Conservation (phyloP, 2,888 invertebrate species). For the Cartodere bifasciata region DNA sequence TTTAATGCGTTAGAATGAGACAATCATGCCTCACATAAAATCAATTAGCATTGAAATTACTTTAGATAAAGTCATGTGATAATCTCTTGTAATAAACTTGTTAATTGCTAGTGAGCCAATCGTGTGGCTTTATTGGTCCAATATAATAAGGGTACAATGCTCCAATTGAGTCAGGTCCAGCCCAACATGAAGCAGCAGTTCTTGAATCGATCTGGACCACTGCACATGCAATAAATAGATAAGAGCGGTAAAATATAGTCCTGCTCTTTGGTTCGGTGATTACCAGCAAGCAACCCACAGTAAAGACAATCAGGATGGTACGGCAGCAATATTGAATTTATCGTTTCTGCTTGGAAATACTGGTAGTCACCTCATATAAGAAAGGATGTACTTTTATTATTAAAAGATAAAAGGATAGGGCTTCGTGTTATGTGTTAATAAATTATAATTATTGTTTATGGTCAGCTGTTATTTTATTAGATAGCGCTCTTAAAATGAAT, state of each 20-base stretch:
- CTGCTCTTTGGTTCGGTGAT: conserved; percentile 23
- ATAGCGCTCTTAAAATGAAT: too few relatives aligned
- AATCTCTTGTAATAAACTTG: conserved; percentile 34
- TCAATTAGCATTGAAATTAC: conserved; percentile 33
- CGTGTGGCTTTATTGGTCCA: conserved; percentile 29
- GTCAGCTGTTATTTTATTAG: too few relatives aligned
- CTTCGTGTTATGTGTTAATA: too few relatives aligned
- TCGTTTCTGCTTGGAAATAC: not conserved
- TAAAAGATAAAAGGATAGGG: too few relatives aligned
- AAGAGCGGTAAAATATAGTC: conserved; percentile 30
- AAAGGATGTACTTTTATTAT: too few relatives aligned
- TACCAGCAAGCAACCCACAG: too few relatives aligned
- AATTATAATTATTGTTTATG: too few relatives aligned
- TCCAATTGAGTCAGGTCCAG: too few relatives aligned
- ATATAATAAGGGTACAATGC: conserved; percentile 25
- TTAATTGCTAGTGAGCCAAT: conserved; percentile 33
- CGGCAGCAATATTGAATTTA: conserved; percentile 7
- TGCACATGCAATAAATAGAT: conserved; percentile 30
- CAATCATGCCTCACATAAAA: conserved; percentile 25
- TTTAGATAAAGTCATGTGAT: conserved; percentile 33
- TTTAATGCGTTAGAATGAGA: conserved; percentile 10
- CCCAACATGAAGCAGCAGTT: too few relatives aligned
- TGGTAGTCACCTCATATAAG: too few relatives aligned
- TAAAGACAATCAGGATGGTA: conserved; percentile 20
- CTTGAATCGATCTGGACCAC: conserved; percentile 16